A percentile compares a stretch with the other conserved stretches of the same genome.
Evolutionary conservation across 2,888 invertebrate species (phyloP).

Genomic region (Apotomis betuletana): DNA sequence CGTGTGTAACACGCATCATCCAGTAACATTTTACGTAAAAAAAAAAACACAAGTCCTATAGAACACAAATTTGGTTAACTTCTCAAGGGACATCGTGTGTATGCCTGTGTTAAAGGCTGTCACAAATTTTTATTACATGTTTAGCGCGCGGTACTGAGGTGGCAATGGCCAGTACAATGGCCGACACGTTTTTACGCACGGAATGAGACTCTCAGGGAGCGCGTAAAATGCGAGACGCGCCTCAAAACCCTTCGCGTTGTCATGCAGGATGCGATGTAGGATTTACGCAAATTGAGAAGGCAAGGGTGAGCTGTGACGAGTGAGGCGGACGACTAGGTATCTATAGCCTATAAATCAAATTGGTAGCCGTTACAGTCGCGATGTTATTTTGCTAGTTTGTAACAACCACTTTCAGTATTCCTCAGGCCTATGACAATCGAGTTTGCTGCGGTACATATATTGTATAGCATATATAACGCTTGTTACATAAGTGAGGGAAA

Average conservation of each 20-base stretch:
- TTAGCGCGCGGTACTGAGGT: conserved; percentile 27
- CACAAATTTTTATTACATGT: conserved; percentile 35
- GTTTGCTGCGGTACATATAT: too few relatives aligned
- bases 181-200: conserved; percentile 31
- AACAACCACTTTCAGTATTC: too few relatives aligned
- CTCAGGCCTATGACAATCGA: too few relatives aligned
- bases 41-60: background rate
- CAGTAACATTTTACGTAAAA: background rate
- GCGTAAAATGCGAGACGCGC: conserved; percentile 6
- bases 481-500: too few relatives aligned
- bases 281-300: conserved; percentile 22
- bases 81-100: conserved; percentile 13
- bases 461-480: too few relatives aligned
- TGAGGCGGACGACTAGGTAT: background rate
- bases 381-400: too few relatives aligned
- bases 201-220: conserved; percentile 27
- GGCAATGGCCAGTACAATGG: conserved; percentile 33
- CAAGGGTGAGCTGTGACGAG: background rate
- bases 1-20: too few relatives aligned
- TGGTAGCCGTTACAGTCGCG: too few relatives aligned
- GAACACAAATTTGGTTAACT: conserved; percentile 9
- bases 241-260: conserved; percentile 11
- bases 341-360: background rate
- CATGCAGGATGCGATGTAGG: conserved; percentile 15
- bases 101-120: conserved; percentile 23